Evolutionary conservation across 2,888 invertebrate genomes (phyloP).

Genomic region (Hyles lineata): DNA sequence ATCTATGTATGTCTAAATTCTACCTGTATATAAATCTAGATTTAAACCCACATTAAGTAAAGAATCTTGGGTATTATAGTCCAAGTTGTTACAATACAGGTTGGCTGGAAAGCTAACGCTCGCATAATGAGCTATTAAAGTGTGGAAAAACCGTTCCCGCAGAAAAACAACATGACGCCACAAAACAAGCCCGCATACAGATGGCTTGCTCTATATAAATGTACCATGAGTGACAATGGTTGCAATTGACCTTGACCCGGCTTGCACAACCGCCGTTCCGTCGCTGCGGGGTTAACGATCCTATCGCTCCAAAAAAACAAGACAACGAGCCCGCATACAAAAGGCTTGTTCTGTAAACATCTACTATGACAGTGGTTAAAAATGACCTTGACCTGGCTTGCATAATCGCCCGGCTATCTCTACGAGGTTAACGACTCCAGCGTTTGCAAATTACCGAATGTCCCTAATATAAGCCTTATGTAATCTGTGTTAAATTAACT

Average conservation of each 20-base stretch:
- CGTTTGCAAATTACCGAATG: background rate
- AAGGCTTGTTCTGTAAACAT: background rate
- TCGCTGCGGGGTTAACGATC: slow-evolving; percentile 36
- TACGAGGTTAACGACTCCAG: background rate
- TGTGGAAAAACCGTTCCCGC: too few relatives aligned
- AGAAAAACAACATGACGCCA: background rate
- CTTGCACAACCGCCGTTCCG: slow-evolving; percentile 33
- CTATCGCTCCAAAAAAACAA: background rate
- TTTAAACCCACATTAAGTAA: too few relatives aligned
- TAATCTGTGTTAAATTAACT: background rate
- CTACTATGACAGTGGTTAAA: background rate
- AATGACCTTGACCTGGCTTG: slow-evolving; percentile 12
- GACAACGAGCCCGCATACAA: background rate
- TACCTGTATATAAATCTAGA: too few relatives aligned
- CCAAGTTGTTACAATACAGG: too few relatives aligned
- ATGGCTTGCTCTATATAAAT: background rate
- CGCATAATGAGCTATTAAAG: too few relatives aligned
- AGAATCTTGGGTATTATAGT: too few relatives aligned
- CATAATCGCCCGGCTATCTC: background rate
- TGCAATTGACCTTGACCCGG: slow-evolving; percentile 40
- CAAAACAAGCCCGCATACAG: slow-evolving; percentile 5
- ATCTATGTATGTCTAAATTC: too few relatives aligned
- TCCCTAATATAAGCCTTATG: background rate
- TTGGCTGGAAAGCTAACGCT: too few relatives aligned
- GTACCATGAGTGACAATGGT: slow-evolving; percentile 6